Evolutionary conservation across 2,797 vertebrate genomes (phyloP), one percentile per base, ranked within the genome.

Genomic region (Pseudochaenichthys georgianus): DNA sequence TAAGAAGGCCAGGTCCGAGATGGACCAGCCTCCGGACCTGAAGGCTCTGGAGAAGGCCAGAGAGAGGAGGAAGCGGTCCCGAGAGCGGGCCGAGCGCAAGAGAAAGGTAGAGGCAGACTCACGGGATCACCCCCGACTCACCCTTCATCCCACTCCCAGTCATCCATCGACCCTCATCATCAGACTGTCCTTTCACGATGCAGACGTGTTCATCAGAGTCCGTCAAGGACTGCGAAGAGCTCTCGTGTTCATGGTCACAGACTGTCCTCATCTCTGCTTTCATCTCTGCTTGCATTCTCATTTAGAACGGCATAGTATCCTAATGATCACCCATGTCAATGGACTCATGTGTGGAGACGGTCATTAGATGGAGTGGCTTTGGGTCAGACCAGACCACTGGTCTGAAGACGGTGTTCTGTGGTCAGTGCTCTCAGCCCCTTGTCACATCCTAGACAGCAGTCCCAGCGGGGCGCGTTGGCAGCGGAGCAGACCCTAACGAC

Each of bases 1-100:
- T 91, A 99, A 99, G 95, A 99, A 99, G 96, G 96, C 97, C 93
- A 93, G 98, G 55, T 88, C 89, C 34, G 94, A 95, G 92, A 93
- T 95, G 92, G 96, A 99, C 61, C 90, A 94, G 2, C 95, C 96
- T 73, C 94, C 96, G 16, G 97, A 97, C 77, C 85, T 94, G 77
- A 98, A 99, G 84, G 97, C 95, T 77, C 94, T 97, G 91, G 96
- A 96, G 86, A 96, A 95, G 90, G 96, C 96, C 68, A 94, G 87
- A 65, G 97, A 99, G 88, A 96, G 96, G 75, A 96, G 95, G 90
- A 95, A 95, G 88, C 97, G 96, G 77, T 96, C 98, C 84, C 94
- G 97, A 86, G 97, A 97, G 68, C 91, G 96, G 55, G 95, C 96
- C 43, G 97, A 99, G 93, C 96, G 97, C 88, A 99, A 96, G 91